These are phyloP conservation scores for Lochmaea capreae DNA, from an alignment of 2,888 invertebrate species.

Conservation along the genomic window DNA sequence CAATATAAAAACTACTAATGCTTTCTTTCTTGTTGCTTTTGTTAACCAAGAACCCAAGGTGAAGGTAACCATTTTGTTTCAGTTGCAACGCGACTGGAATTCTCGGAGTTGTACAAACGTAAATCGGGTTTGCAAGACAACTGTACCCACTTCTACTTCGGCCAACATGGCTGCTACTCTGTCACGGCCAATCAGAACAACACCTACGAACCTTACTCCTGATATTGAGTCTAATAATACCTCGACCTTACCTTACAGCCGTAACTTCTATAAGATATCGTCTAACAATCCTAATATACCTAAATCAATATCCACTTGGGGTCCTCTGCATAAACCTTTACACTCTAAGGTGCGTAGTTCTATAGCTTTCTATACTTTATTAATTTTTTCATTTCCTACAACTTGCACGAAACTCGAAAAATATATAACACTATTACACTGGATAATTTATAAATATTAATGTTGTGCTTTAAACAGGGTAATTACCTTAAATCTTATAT, in stretches of 20 bases:
- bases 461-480: not conserved
- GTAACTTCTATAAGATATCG: conserved; percentile 65
- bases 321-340: conserved; percentile 73
- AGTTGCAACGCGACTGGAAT: conserved; percentile 68
- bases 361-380: conserved; percentile 22
- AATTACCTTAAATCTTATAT: too few relatives aligned
- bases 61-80: conserved; percentile 54
- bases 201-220: conserved; percentile 59
- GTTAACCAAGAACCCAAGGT: conserved; percentile 41
- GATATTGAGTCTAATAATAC: conserved; percentile 60
- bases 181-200: conserved; percentile 59
- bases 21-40: conserved; percentile 33
- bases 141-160: conserved; percentile 64
- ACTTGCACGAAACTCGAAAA: conserved; percentile 7
- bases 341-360: conserved; percentile 72
- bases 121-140: conserved; percentile 64
- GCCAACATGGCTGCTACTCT: conserved; percentile 66
- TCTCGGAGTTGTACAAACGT: conserved; percentile 67
- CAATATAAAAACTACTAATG: conserved; percentile 40
- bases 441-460: conserved; percentile 2
- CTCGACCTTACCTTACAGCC: conserved; percentile 66
- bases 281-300: conserved; percentile 67
- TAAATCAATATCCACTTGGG: conserved; percentile 74
- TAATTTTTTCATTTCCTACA: not conserved
- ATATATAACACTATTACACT: not conserved